Conservation (phyloP, 2,113 vertebrate genomes). For the Chaetodon auriga region DNA sequence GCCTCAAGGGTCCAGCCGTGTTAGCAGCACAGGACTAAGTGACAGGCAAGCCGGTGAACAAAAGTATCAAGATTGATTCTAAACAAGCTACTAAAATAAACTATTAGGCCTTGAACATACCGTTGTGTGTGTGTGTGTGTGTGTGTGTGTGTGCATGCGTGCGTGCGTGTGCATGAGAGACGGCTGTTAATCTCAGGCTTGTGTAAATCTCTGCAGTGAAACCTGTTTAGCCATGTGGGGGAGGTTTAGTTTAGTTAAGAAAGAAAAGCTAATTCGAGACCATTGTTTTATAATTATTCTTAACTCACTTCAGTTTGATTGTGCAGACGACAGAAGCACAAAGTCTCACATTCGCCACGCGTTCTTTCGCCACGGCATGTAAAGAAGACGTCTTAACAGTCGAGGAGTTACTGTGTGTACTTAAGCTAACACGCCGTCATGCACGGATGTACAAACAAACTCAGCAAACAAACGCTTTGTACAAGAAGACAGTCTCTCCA, state of each 20-base stretch:
- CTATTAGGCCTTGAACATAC: neutral
- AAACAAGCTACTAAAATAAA: conserved; percentile 16
- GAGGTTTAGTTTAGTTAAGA: conserved; percentile 30
- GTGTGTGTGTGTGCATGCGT: too few relatives aligned
- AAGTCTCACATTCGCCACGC: conserved; percentile 46
- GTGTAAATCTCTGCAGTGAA: conserved; percentile 29
- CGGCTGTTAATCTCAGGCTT: neutral
- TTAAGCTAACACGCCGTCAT: conserved; percentile 2
- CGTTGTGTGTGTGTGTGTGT: neutral
- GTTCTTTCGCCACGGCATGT: conserved; percentile 34
- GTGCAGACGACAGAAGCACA: conserved; percentile 58
- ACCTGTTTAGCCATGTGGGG: conserved; percentile 50
- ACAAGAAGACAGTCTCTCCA: conserved; percentile 32
- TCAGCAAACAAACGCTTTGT: conserved; percentile 23
- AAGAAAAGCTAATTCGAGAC: conserved; percentile 46
- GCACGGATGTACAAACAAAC: conserved; percentile 27
- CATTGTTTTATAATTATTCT: conserved; percentile 60
- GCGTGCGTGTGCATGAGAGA: neutral
- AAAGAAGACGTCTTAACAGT: conserved; percentile 57
- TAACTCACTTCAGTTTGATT: conserved; percentile 51
- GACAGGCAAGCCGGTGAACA: neutral
- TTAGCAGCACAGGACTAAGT: conserved; percentile 2
- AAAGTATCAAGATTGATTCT: neutral
- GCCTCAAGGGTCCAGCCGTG: conserved; percentile 14
- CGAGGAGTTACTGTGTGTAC: neutral